Evolutionary conservation across 2,797 vertebrate genomes (phyloP), one percentile per base, ranked within the genome.

Genomic region (Clarias pachynema): DNA sequence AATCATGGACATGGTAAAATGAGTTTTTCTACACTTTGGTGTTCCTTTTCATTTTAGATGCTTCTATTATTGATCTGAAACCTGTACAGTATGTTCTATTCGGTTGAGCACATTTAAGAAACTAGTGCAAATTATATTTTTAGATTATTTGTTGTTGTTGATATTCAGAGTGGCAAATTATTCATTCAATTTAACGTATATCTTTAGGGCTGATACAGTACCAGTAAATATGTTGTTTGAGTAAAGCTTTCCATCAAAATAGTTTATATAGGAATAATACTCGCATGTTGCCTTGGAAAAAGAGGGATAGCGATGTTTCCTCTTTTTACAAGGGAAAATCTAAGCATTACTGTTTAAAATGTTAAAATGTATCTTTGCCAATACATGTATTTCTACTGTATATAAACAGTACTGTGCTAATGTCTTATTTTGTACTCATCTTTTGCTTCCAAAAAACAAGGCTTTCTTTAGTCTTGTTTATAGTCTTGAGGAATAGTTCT

Each of bases 31-130:
- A 57, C 74, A 84, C 62, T 87, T 78, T 91, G 73, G 40, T 69
- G 83, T 74, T 49, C 57, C 85, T 44, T 12, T 56, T 85, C 86
- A 87, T 88, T 87, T 82, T 79, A 87, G 86, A 69, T 83, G 83
- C 88, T 85, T 65, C 74, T 75, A 24, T 86, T 85, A 87, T 74
- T 53, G 14, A 74, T 29, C 44, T 74, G 44, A n/a, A 26, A 74
- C 29, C 8, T 3, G 37, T 40, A 53, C 8, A 1, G 37, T 40
- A 14, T 89, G 65, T 72, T 88, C 53, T 85, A 53, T 83, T 44
- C 31, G 72, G 18, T 49, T 78, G 72, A 86, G 34, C 29, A 81
- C 4, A 73, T 73, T 57, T 56, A 15, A 29, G 40, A 73, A 24
- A 72, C 40, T 22, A 40, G 20, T 34, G 31, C 29, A 37, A 70